phyloP scores from a whole-genome alignment of 1,140 invertebrate genomes.

The Halyomorpha halys region DNA sequence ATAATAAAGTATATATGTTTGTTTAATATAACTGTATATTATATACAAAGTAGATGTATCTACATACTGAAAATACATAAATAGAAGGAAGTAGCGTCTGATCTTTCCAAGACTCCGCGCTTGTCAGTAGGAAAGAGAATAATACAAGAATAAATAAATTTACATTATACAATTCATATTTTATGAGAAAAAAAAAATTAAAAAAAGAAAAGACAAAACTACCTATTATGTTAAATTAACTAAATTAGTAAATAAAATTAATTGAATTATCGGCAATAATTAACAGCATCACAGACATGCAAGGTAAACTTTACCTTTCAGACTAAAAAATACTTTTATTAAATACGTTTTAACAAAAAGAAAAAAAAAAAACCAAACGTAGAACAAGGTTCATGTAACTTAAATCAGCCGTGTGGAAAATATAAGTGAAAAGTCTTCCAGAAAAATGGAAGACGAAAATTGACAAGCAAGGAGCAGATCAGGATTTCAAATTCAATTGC shows the following conservation, averaged over 20 bases:
- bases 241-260: conserved; percentile 1
- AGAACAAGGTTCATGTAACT: conserved; percentile 7
- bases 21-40: neutral
- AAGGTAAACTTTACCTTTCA: neutral
- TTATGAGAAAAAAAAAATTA: neutral
- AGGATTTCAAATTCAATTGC: neutral
- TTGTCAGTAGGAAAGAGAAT: conserved; percentile 8
- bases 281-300: conserved; percentile 14
- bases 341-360: conserved; percentile 3
- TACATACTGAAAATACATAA: conserved; percentile 1
- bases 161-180: neutral
- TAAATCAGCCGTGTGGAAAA: neutral
- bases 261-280: neutral
- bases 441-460: neutral
- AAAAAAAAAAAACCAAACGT: no score
- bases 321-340: neutral
- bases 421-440: neutral
- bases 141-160: conserved; percentile 4
- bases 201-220: conserved; percentile 1
- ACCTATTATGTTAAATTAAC: neutral
- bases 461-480: conserved; percentile 5
- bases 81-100: conserved; percentile 10
- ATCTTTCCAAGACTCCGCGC: conserved; percentile 5
- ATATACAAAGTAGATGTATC: neutral
- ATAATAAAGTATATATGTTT: conserved; percentile 3